Conservation (phyloP, 64 coral and sea anemone species). For the Pocillopora verrucosa region DNA sequence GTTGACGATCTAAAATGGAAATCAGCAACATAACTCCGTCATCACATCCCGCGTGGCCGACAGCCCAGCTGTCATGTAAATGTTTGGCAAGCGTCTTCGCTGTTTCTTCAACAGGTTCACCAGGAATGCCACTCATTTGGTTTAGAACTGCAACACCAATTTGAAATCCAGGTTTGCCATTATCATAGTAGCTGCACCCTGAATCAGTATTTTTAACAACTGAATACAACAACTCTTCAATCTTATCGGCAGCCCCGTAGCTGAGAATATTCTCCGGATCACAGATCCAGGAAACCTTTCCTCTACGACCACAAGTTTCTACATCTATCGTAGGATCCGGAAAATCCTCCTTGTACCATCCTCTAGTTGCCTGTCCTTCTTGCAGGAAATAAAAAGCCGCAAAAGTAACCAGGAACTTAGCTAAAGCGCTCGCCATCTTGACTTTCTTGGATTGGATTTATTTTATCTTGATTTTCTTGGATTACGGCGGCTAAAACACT, state of each 20-base stretch:
- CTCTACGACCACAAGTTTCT: constrained; percentile 66
- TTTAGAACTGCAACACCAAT: constrained; percentile 77
- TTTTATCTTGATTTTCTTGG: too few species aligned
- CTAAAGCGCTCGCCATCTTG: neutral
- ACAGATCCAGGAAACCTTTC: constrained; percentile 80
- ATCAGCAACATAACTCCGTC: constrained; percentile 72
- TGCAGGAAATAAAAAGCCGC: neutral
- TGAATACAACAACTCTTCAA: constrained; percentile 64
- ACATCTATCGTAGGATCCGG: constrained; percentile 81
- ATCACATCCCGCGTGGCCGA: constrained; percentile 65
- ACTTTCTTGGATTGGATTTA: too few species aligned
- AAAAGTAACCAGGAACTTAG: neutral
- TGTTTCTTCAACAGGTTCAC: constrained; percentile 34
- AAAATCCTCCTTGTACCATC: constrained; percentile 73
- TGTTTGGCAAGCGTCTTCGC: constrained; percentile 49
- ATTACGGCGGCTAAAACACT: too few species aligned
- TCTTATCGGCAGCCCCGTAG: constrained; percentile 67
- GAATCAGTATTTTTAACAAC: constrained; percentile 65
- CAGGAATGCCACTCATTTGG: constrained; percentile 33
- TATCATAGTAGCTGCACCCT: constrained; percentile 48
- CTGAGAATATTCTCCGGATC: constrained; percentile 68
- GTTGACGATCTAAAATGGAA: constrained; percentile 59
- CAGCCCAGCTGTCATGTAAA: constrained; percentile 78
- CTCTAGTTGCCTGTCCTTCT: neutral
- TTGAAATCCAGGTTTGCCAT: constrained; percentile 70